Conservation (phyloP, 2,888 invertebrate genomes). For the Phorcus lineatus region DNA sequence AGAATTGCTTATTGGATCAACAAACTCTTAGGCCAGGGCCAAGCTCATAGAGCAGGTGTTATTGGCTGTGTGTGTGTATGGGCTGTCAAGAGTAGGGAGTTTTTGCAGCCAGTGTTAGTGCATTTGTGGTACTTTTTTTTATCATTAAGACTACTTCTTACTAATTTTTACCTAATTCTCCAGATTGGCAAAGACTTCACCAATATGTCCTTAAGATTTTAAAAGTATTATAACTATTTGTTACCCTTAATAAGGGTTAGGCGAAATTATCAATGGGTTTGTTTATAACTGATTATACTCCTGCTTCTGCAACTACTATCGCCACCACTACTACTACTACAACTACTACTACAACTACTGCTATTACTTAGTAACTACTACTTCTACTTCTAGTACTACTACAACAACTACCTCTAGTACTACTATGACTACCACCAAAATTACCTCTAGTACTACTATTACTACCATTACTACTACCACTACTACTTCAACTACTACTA, state of each 20-base stretch:
- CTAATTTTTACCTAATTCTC: no score
- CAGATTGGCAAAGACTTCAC: no score
- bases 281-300: no score
- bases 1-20: not conserved
- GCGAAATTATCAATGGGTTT: no score
- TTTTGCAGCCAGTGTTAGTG: no score
- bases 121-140: no score
- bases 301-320: no score
- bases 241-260: no score
- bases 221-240: no score
- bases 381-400: not conserved
- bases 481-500: conserved; percentile 24
- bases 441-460: not conserved
- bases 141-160: no score
- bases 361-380: not conserved
- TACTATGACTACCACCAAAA: not conserved
- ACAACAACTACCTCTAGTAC: not conserved
- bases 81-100: no score
- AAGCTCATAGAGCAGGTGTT: not conserved
- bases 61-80: not conserved
- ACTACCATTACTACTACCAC: not conserved
- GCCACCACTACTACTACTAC: not conserved
- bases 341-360: not conserved
- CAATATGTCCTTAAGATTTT: no score
- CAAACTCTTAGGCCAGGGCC: not conserved